Base-by-base conservation (phyloP, 2,888 invertebrate genomes). In the Rotaria magnacalcarata region DNA sequence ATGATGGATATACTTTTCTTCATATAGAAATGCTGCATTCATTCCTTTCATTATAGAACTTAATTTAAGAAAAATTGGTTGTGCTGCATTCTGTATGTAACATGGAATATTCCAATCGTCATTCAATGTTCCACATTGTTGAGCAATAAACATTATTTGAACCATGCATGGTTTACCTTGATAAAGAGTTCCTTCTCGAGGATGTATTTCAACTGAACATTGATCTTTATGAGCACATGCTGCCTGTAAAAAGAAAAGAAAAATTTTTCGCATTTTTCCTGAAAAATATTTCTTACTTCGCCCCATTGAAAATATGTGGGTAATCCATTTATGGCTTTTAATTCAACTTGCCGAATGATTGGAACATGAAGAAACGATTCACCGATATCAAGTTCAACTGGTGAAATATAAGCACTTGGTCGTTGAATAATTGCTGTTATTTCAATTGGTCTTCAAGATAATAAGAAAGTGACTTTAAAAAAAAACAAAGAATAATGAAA, bases 281-380 rank as follows among this genome's bases (percentile, higher is more conserved):
- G 34, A 2, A 34, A 34, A 34, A 24, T 43, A 24, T 75, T 43
- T 24, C 75, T 8, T 75, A 75, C 75, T 47, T 75, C 43, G 4
- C 75, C 75, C 75, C 75, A 75, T 24, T 43, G 75, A 75, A 75
- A 75, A 43, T 75, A 19, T 75, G 75, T 75, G 21, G 75, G 75
- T 75, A 75, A n/a, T 10, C 11, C 24, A 47, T 75, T 75, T 0
- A 75, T 14, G 21, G 75, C 75, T 43, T 75, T 11, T 21, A 75
- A 24, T 75, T 75, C 47, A 47, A 75, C 19, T 21, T 43, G n/a
- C 21, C n/a, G 75, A 75, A 75, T 16, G 6, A 75, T 47, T 11
- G 75, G 75, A 3, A 75, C 47, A 43, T 47, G 24, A n/a, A 75
- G 21, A 75, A 43, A 75, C 10, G 75, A 41, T 75, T 41, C 41